These are phyloP conservation scores for Miichthys miiuy DNA, from an alignment of 2,797 vertebrate genomes.

Conservation along the genomic window DNA sequence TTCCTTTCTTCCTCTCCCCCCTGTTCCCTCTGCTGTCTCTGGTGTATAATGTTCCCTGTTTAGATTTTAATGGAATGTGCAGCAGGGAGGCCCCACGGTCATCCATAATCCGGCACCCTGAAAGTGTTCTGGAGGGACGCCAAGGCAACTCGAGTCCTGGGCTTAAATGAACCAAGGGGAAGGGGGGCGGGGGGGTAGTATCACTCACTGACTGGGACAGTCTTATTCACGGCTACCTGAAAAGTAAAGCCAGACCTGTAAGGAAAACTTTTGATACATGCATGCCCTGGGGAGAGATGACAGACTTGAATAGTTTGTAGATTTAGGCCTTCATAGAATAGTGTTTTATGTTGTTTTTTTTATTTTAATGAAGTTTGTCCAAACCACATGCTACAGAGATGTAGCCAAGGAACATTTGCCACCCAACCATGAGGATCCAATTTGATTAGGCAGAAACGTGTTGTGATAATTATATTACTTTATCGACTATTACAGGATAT, in stretches of 20 bases:
- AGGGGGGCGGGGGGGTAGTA: conserved; percentile 11
- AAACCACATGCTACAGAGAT: background rate
- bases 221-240: conserved; percentile 23
- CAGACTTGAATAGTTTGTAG: background rate
- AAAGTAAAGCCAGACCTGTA: conserved; percentile 12
- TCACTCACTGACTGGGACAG: conserved; percentile 27
- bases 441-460: background rate
- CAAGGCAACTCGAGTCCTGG: conserved; percentile 34
- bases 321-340: conserved; percentile 9
- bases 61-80: conserved; percentile 77
- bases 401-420: background rate
- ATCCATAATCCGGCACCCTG: conserved; percentile 63
- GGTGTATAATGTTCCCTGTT: conserved; percentile 68
- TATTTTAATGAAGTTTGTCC: background rate
- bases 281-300: background rate
- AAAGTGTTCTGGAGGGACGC: conserved; percentile 56
- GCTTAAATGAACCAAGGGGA: conserved; percentile 55
- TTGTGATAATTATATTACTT: background rate
- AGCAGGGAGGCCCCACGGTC: conserved; percentile 56
- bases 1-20: conserved; percentile 3
- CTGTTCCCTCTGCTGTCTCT: conserved; percentile 39
- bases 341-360: background rate
- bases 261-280: background rate
- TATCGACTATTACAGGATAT: background rate
- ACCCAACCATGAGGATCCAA: background rate